Conservation (phyloP, 2,113 vertebrate genomes). For the Empidonax traillii region DNA sequence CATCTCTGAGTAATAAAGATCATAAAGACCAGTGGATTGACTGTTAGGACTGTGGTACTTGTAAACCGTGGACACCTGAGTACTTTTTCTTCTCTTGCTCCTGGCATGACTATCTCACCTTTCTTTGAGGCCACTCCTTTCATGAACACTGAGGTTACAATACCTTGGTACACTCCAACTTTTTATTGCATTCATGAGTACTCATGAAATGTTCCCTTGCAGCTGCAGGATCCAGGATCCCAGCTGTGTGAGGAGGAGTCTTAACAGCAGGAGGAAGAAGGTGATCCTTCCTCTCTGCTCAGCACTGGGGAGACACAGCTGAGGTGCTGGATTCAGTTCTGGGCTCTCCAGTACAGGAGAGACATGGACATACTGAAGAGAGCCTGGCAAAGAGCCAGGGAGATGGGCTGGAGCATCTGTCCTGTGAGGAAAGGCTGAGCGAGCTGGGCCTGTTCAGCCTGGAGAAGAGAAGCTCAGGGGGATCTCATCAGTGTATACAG, state of each 20-base stretch:
- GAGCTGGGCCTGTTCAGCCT: background rate
- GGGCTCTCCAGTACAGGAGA: background rate
- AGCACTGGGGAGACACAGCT: background rate
- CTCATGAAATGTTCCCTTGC: background rate
- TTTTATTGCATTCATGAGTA: background rate
- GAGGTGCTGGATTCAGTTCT: background rate
- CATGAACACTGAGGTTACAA: background rate
- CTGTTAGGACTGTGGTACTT: background rate
- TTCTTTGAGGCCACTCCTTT: background rate
- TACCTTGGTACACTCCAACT: background rate
- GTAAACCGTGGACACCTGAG: background rate
- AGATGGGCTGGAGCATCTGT: background rate
- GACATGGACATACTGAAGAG: background rate
- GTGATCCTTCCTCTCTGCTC: background rate
- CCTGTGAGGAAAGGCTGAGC: background rate
- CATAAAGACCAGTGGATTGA: background rate
- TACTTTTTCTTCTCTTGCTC: background rate
- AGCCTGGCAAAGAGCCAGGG: background rate
- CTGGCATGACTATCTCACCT: background rate
- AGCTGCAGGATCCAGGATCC: background rate
- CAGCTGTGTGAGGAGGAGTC: background rate
- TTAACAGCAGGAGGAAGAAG: background rate
- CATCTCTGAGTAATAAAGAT: background rate
- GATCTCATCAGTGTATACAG: background rate
- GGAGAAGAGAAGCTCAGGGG: background rate